Conservation (phyloP, 2,888 invertebrate genomes). For the Cryptosula pallasiana region DNA sequence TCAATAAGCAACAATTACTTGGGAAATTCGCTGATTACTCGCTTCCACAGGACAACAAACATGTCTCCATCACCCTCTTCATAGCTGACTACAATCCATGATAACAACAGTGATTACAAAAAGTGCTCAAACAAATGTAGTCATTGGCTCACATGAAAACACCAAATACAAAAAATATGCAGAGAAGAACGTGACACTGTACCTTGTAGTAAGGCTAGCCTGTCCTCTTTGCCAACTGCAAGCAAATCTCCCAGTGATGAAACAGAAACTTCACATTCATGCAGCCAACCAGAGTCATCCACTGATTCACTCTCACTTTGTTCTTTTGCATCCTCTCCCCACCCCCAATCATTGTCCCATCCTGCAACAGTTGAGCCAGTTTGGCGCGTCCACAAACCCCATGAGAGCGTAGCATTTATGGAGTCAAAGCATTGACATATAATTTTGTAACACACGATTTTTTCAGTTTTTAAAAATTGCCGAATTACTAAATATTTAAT, state of each 20-base stretch:
- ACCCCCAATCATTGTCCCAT: constrained; percentile 48
- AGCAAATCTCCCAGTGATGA: constrained; percentile 70
- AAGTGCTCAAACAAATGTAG: too few relatives aligned
- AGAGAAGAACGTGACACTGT: constrained; percentile 27
- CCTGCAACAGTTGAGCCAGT: too few relatives aligned
- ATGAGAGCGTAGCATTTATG: too few relatives aligned
- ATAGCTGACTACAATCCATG: not conserved
- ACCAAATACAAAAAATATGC: not conserved
- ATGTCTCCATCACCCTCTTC: not conserved
- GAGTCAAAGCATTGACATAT: too few relatives aligned
- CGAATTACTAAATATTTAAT: too few relatives aligned
- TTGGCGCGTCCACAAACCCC: too few relatives aligned
- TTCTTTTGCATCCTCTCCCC: constrained; percentile 35
- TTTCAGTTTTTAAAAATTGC: too few relatives aligned
- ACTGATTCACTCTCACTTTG: not conserved
- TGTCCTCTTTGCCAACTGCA: constrained; percentile 64
- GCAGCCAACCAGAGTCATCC: constrained; percentile 14
- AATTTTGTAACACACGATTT: too few relatives aligned
- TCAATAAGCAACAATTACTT: too few relatives aligned
- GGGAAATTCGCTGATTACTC: constrained; percentile 10
- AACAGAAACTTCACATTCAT: constrained; percentile 10
- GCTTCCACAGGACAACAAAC: constrained; percentile 11
- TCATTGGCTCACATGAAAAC: too few relatives aligned
- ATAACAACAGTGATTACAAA: too few relatives aligned
- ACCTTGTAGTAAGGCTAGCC: constrained; percentile 63